These are phyloP conservation scores for Caerostris extrusa DNA, from an alignment of 1,140 invertebrate species.

Conservation along the genomic window DNA sequence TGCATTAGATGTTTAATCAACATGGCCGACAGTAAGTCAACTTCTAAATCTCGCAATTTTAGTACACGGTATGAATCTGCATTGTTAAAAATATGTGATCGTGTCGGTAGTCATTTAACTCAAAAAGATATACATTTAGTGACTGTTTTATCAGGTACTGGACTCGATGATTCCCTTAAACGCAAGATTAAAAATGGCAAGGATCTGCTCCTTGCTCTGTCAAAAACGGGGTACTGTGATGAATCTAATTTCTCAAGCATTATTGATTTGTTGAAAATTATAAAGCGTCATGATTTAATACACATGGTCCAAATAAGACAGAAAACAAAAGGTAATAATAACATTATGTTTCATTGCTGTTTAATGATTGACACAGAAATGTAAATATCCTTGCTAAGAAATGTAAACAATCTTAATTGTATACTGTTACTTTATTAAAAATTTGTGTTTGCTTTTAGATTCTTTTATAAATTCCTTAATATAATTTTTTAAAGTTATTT, in stretches of 20 bases:
- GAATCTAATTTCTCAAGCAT: slow-evolving; percentile 80
- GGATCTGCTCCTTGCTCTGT: slow-evolving; percentile 79
- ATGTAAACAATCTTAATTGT: slow-evolving; percentile 22
- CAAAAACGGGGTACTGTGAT: slow-evolving; percentile 79
- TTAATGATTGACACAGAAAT: background rate
- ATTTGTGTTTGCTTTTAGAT: too few species aligned
- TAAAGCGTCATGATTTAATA: slow-evolving; percentile 80
- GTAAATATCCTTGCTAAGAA: background rate
- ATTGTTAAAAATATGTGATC: slow-evolving; percentile 62
- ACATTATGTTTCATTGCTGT: too few species aligned
- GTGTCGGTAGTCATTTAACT: slow-evolving; percentile 71
- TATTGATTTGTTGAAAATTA: slow-evolving; percentile 78
- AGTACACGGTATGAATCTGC: slow-evolving; percentile 61
- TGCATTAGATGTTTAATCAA: slow-evolving; percentile 68
- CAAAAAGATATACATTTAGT: slow-evolving; percentile 70
- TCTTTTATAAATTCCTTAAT: too few species aligned
- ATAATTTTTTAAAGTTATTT: too few species aligned
- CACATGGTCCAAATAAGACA: slow-evolving; percentile 78
- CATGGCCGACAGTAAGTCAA: slow-evolving; percentile 64
- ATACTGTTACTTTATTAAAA: too few species aligned
- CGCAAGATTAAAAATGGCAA: slow-evolving; percentile 71
- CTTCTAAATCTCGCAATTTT: background rate
- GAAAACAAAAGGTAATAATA: slow-evolving; percentile 79
- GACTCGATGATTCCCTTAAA: slow-evolving; percentile 21
- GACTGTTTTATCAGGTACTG: slow-evolving; percentile 52